Conservation (phyloP, 2,888 invertebrate genomes). For the Drosophila greeni region DNA sequence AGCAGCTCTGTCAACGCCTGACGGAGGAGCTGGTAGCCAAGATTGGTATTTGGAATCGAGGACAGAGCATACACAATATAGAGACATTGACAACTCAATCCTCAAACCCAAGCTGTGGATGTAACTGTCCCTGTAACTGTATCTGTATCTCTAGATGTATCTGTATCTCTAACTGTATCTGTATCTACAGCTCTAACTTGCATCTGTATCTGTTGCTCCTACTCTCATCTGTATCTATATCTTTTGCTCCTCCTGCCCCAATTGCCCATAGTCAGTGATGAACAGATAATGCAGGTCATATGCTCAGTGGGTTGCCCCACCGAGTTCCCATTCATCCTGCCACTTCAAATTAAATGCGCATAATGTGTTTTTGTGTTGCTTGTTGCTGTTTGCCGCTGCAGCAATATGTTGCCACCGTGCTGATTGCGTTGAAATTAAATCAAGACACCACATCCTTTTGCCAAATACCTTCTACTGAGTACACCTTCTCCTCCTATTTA, state of each 20-base stretch:
- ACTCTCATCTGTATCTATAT: background rate
- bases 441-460: constrained; percentile 45
- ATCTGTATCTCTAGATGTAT: background rate
- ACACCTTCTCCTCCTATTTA: background rate
- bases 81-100: constrained; percentile 2
- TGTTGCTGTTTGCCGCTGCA: constrained; percentile 7
- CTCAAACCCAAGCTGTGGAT: background rate
- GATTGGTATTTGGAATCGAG: constrained; percentile 4
- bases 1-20: background rate
- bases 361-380: constrained; percentile 35
- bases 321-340: constrained; percentile 33
- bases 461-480: constrained; percentile 8
- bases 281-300: constrained; percentile 43
- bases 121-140: background rate
- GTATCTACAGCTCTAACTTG: background rate
- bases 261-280: constrained; percentile 7
- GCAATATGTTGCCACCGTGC: constrained; percentile 39
- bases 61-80: constrained; percentile 1
- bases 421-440: constrained; percentile 57
- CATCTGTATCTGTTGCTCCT: constrained; percentile 6
- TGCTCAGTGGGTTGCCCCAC: constrained; percentile 25
- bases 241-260: constrained; percentile 5
- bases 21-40: constrained; percentile 3
- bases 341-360: constrained; percentile 41
- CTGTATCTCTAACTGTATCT: background rate